Evolutionary conservation across 2,113 vertebrate species (phyloP).

Genomic region (Pitta sordida): DNA sequence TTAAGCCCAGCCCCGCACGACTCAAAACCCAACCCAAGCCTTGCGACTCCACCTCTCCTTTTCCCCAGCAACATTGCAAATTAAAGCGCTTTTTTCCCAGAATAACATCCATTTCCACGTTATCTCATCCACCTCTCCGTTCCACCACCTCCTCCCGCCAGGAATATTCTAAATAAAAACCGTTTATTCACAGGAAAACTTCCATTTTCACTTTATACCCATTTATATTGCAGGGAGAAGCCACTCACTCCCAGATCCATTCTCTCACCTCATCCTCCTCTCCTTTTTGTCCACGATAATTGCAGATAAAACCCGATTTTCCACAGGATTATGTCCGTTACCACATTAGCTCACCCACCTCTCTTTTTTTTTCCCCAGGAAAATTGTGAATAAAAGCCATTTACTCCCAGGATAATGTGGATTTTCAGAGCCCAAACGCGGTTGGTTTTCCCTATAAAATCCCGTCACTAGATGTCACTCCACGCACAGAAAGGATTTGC

Average conservation of each 20-base stretch:
- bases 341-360: background rate
- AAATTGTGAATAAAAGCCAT: background rate
- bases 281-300: background rate
- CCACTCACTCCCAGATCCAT: too few species aligned
- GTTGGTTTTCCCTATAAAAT: background rate
- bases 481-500: fast-evolving
- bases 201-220: too few species aligned
- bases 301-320: background rate
- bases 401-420: background rate
- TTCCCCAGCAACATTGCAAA: background rate
- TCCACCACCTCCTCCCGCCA: too few species aligned
- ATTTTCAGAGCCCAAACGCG: too few species aligned
- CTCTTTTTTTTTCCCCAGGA: background rate
- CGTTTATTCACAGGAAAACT: background rate
- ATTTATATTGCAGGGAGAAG: too few species aligned
- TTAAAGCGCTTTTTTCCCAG: background rate
- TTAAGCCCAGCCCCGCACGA: too few species aligned
- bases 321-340: fast-evolving
- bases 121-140: background rate
- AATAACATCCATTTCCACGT: background rate
- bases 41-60: background rate
- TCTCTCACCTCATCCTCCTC: too few species aligned
- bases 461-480: background rate
- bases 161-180: background rate
- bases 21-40: background rate